Conservation (phyloP, 2,888 invertebrate genomes). For the Drosophila heteroneura region DNA sequence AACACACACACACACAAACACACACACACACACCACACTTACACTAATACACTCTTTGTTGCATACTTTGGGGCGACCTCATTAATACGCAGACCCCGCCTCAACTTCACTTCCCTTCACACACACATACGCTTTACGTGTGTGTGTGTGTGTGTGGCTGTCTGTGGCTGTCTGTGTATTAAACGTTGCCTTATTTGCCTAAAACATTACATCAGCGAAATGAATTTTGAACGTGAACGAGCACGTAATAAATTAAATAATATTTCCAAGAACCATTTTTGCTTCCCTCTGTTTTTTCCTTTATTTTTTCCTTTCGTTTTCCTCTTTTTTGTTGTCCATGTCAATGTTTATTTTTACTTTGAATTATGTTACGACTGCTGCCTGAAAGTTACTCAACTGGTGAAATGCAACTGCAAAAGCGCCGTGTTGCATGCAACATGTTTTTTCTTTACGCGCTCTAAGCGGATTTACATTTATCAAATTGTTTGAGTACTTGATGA, state of each 20-base stretch:
- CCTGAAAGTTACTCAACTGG: constrained; percentile 16
- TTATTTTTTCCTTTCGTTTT: background rate
- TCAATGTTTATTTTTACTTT: constrained; percentile 77
- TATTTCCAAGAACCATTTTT: constrained; percentile 57
- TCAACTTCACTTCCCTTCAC: background rate
- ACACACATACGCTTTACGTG: background rate
- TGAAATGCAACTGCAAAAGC: constrained; percentile 19
- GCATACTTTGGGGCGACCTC: constrained; percentile 76
- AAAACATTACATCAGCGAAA: constrained; percentile 80
- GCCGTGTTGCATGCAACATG: constrained; percentile 34
- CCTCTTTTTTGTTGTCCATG: constrained; percentile 40
- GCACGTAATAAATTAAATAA: constrained; percentile 73
- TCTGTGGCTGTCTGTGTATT: constrained; percentile 31
- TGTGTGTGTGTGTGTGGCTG: constrained; percentile 6
- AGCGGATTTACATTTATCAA: background rate
- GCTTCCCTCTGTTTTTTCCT: background rate
- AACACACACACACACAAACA: constrained; percentile 20
- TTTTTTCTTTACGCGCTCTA: background rate
- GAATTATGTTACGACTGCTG: constrained; percentile 66
- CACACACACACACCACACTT: background rate
- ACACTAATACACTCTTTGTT: constrained; percentile 45
- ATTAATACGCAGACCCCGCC: constrained; percentile 52
- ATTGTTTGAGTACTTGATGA: background rate
- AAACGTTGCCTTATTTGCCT: constrained; percentile 67
- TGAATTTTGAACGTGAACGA: constrained; percentile 66